phyloP scores from a whole-genome alignment of 1,140 invertebrate species.

The Drosophila parabipectinata region DNA sequence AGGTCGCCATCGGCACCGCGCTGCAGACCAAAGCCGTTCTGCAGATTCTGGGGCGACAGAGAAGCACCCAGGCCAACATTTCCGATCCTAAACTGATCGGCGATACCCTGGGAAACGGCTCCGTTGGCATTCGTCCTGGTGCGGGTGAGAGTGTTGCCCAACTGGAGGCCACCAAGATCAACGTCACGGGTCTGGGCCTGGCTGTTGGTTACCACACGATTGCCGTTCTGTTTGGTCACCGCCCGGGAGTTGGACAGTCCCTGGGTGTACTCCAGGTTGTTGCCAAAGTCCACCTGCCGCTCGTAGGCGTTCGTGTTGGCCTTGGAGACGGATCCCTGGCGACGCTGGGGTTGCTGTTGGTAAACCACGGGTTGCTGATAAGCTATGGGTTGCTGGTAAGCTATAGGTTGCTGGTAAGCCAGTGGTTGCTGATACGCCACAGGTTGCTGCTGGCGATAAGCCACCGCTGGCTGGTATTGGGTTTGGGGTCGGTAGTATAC shows the following conservation, averaged over 20 bases:
- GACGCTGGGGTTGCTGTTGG: constrained; percentile 19
- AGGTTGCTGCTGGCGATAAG: constrained; percentile 4
- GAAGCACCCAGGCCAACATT: constrained; percentile 66
- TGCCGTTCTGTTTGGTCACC: constrained; percentile 67
- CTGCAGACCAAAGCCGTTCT: constrained; percentile 69
- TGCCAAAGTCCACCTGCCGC: constrained; percentile 70
- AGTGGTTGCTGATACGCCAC: not conserved
- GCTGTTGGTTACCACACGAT: constrained; percentile 61
- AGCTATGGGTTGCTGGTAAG: constrained; percentile 5
- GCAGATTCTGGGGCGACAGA: constrained; percentile 63
- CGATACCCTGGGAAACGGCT: constrained; percentile 52
- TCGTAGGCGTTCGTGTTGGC: constrained; percentile 72
- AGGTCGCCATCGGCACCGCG: constrained; percentile 65
- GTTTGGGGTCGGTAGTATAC: constrained; percentile 7
- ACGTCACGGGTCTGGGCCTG: constrained; percentile 63
- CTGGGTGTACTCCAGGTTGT: constrained; percentile 60
- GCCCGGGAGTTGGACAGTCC: constrained; percentile 69
- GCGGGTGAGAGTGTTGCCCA: constrained; percentile 75
- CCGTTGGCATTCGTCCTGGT: constrained; percentile 66
- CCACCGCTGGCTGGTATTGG: constrained; percentile 7
- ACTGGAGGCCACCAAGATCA: constrained; percentile 63
- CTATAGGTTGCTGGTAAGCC: constrained; percentile 8
- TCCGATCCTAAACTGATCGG: constrained; percentile 71
- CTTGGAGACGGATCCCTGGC: constrained; percentile 60
- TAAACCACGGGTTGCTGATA: constrained; percentile 15